Evolutionary conservation across 2,888 invertebrate genomes (phyloP), one percentile per base, ranked within the genome.

Genomic region (Lithodes maja): DNA sequence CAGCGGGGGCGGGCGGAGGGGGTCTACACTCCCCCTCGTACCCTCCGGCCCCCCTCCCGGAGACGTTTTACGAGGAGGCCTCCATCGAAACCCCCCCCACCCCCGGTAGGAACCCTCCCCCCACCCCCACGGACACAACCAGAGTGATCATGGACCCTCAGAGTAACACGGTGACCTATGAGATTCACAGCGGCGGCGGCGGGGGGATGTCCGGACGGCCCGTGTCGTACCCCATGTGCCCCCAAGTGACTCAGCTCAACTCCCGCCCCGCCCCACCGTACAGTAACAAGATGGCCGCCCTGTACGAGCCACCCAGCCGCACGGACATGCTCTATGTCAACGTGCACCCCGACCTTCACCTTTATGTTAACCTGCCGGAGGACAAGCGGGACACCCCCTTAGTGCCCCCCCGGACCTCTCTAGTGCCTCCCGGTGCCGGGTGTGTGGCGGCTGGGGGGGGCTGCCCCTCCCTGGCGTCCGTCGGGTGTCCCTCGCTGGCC

Each of bases 351-450:
- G 87, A 90, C 2, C 68, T 33, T 15, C 84, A 83, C 33, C 83
- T 90, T 53, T 91, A 91, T 75, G 91, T 85, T 12, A 91, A 91
- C 69, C 79, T 90, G 84, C 83, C 82, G 17, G 79, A 81, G 52
- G 90, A 91, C 53, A 90, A 90, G 12, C 50, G 3, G 86, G 91
- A 90, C 55, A 87, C 85, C 33, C 91, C 92, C 12, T 84, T 83
- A 61, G 90, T 90, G 71, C 92, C 90, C 68, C 92, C 92, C 74
- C 79, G 90, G 53, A 68, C 86, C 12, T 84, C 90, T 9, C 78
- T 85, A n/a, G 80, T 54, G 7, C 82, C 69, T 0, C 71, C 71
- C 17, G 17, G 71, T 9, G 71, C 15, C 3, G 71, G 15, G 71
- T 71, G 17, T 71, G 71, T 9, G n/a, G 71, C 61, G 7, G 12